phyloP scores from a whole-genome alignment of 2,113 vertebrate species.

The Narcine bancroftii region DNA sequence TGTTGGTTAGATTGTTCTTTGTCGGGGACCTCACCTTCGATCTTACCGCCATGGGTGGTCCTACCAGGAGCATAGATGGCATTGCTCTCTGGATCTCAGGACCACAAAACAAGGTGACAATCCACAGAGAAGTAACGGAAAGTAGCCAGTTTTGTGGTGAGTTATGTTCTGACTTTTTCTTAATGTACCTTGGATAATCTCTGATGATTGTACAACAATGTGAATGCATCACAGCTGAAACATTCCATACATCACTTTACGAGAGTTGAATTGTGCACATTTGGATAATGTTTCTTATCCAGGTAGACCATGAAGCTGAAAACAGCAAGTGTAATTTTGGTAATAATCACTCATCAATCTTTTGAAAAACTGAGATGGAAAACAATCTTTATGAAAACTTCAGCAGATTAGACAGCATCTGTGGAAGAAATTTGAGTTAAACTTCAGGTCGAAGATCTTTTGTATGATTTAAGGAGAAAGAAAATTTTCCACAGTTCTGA shows the following conservation, averaged over 20 bases:
- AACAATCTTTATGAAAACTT: not conserved
- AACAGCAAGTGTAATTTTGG: not conserved
- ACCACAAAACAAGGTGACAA: no score
- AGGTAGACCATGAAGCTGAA: not conserved
- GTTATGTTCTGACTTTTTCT: not conserved
- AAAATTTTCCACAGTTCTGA: no score
- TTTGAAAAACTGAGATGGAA: not conserved
- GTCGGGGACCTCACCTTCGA: no score
- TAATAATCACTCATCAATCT: not conserved
- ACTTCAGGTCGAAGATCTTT: not conserved
- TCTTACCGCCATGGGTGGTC: no score
- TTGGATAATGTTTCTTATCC: not conserved
- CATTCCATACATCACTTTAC: not conserved
- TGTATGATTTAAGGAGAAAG: not conserved
- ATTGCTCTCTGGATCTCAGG: no score
- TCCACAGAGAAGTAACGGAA: no score
- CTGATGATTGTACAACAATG: not conserved
- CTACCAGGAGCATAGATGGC: no score
- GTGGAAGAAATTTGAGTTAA: not conserved
- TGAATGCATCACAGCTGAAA: not conserved
- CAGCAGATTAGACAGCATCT: no score
- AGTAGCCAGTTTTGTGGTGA: not conserved
- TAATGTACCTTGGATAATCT: not conserved
- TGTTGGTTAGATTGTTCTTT: no score
- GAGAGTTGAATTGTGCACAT: not conserved